These are phyloP conservation scores for Pipistrellus nathusii DNA, from an alignment of 2,797 vertebrate genomes.

Conservation along the genomic window DNA sequence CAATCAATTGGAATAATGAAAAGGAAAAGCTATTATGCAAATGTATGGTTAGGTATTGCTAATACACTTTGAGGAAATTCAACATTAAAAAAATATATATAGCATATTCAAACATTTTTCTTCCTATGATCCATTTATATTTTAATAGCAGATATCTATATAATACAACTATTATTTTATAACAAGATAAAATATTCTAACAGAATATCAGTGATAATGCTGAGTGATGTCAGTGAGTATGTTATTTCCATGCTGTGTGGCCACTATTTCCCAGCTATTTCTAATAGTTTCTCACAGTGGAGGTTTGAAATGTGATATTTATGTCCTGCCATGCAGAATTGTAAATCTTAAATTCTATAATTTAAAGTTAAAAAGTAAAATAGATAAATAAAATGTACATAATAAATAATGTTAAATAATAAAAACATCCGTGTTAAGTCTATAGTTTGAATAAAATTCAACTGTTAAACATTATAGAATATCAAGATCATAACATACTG, in stretches of 20 bases:
- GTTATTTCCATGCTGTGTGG: not conserved
- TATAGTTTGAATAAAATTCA: not conserved
- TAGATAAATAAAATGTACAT: not conserved
- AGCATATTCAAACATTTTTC: not conserved
- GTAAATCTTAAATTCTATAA: not conserved
- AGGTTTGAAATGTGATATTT: not conserved
- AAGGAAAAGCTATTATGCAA: constrained; percentile 61
- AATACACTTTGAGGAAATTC: not conserved
- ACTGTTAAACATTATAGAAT: not conserved
- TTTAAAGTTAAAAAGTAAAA: constrained; percentile 8
- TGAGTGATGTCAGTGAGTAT: not conserved
- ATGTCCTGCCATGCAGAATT: not conserved
- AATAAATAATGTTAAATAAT: not conserved
- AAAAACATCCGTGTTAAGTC: not conserved
- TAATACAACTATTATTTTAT: not conserved
- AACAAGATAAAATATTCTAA: not conserved
- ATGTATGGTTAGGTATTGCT: constrained; percentile 15
- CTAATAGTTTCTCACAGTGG: not conserved
- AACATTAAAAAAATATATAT: not conserved
- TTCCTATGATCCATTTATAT: not conserved
- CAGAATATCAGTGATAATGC: not conserved
- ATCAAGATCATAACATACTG: not conserved
- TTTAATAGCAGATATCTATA: not conserved
- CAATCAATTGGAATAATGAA: constrained; percentile 52
- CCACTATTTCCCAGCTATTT: not conserved